Evolutionary conservation across 2,113 vertebrate genomes (phyloP).

Genomic region (Neofelis nebulosa): DNA sequence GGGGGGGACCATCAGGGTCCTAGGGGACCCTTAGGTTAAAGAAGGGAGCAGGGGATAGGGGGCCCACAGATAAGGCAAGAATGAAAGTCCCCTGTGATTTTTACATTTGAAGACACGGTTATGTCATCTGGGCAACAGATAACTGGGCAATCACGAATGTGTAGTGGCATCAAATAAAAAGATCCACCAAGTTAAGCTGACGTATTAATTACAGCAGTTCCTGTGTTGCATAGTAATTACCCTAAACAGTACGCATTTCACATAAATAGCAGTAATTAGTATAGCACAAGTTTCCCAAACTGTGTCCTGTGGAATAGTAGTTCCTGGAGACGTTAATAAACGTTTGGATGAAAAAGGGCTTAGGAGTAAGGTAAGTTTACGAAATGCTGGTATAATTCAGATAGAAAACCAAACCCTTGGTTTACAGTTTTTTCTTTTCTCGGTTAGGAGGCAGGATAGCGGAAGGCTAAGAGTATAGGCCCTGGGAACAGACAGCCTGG

Average conservation of each 20-base stretch:
- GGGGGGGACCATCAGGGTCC: neutral
- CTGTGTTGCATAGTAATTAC: constrained; percentile 34
- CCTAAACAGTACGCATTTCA: constrained; percentile 49
- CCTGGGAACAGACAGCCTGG: neutral
- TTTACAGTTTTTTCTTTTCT: neutral
- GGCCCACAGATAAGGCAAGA: neutral
- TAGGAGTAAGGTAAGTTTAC: neutral
- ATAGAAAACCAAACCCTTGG: neutral
- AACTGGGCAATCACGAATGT: neutral
- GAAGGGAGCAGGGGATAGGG: neutral
- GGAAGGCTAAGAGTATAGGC: neutral
- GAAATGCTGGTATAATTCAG: constrained; percentile 6
- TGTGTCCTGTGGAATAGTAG: constrained; percentile 27
- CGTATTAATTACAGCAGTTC: constrained; percentile 49
- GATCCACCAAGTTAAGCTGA: neutral
- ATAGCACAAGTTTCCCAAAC: constrained; percentile 40
- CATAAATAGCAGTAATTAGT: constrained; percentile 64
- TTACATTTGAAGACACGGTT: constrained; percentile 1
- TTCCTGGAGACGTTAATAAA: constrained; percentile 50
- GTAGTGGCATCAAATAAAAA: neutral
- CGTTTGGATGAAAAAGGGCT: constrained; percentile 43
- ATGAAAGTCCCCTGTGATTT: neutral
- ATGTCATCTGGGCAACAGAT: neutral
- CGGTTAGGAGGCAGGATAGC: neutral
- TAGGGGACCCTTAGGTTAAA: neutral